Evolutionary conservation across 2,113 vertebrate genomes (phyloP), one percentile per base, ranked within the genome.

Genomic region (Pedionomus torquatus): DNA sequence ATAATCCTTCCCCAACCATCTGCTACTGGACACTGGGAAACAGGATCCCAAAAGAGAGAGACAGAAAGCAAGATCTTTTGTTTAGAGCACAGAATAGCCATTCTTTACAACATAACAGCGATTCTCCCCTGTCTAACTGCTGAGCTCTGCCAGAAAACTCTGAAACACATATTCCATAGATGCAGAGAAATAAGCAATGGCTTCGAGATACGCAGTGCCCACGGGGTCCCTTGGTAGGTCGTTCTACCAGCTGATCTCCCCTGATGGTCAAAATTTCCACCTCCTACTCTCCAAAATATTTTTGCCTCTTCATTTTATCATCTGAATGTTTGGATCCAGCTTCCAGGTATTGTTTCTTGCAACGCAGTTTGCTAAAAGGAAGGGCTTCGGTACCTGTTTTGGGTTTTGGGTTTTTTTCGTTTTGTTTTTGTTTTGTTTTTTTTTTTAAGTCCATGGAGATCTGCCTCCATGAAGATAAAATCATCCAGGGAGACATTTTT

Each of bases 261-360:
- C 87, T 44, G 75, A 57, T 70, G 71, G 24, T 90, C 83, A 14
- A 54, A 49, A 91, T 55, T 88, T 70, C 91, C 94, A 88, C 71
- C 88, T 95, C 90, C 49, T 39, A 44, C 86, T 93, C 93, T 88
- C 64, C 57, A 64, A 95, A 95, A 86, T 80, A 88, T 58, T 95
- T 94, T 61, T 77, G 66, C 2, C 0, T 85, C 90, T 94, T 96
- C 94, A 74, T 96, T 95, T 95, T 96, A 90, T 70, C 93, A 95
- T 93, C 61, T 39, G 44, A 76, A 30, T 87, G 63, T 86, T 83
- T 76, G 87, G 49, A 82, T 83, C 76, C 82, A 46, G 78, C 65
- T 96, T 96, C 93, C 95, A 96, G 95, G 91, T 90, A 94, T 91
- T 92, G 87, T 88, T 95, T 58, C 66, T 74, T 51, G 71, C 82